Conservation (phyloP, 2,797 vertebrate genomes). For the Hoplostethus mediterraneus region DNA sequence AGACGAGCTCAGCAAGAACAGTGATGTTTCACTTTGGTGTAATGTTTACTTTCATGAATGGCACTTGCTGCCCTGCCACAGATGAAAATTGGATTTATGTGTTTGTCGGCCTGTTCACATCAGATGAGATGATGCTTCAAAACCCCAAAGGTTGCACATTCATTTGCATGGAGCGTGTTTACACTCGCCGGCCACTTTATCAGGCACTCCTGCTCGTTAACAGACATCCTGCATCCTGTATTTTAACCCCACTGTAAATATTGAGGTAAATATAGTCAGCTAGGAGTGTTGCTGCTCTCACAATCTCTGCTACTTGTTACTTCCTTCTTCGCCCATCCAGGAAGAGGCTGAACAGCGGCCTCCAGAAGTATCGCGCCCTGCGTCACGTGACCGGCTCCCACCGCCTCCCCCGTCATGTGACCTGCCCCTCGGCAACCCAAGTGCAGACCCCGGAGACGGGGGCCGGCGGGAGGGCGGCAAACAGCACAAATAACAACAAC, state of each 20-base stretch:
- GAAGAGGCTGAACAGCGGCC: slow-evolving; percentile 71
- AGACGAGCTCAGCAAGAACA: too few relatives aligned
- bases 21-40: too few relatives aligned
- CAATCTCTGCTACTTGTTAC: neutral
- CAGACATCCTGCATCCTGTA: neutral
- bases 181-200: too few relatives aligned
- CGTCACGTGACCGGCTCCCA: slow-evolving; percentile 50
- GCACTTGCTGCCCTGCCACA: neutral
- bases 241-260: too few relatives aligned
- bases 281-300: neutral
- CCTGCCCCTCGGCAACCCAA: slow-evolving; percentile 6
- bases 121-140: neutral
- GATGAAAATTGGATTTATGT: neutral
- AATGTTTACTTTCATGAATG: neutral
- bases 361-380: slow-evolving; percentile 70
- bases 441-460: slow-evolving; percentile 22
- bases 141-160: too few relatives aligned
- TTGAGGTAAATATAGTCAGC: neutral
- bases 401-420: slow-evolving; percentile 59
- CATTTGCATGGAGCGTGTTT: too few relatives aligned
- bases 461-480: neutral
- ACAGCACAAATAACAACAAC: slow-evolving; percentile 20
- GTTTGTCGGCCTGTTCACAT: neutral
- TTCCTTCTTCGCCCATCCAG: slow-evolving; percentile 46
- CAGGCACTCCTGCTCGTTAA: too few relatives aligned